Conservation (phyloP, 2,888 invertebrate species). For the Athrips mouffetella region DNA sequence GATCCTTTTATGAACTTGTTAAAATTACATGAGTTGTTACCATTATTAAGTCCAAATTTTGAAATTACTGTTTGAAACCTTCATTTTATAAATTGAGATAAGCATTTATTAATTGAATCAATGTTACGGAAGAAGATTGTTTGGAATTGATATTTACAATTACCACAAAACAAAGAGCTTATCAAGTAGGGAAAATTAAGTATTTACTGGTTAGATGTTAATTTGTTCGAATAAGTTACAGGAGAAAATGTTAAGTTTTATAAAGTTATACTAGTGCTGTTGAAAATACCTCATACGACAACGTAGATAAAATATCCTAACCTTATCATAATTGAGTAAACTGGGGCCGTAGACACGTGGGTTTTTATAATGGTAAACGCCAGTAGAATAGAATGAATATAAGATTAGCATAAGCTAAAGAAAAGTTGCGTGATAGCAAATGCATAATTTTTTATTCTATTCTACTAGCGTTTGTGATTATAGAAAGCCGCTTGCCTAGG, state of each 20-base stretch:
- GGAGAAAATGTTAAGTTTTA: conserved; percentile 44
- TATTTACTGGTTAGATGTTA: conserved; percentile 37
- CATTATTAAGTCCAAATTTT: neutral
- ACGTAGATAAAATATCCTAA: conserved; percentile 51
- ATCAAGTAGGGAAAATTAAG: conserved; percentile 62
- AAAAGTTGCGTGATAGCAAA: too few relatives aligned
- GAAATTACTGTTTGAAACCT: neutral
- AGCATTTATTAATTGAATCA: neutral
- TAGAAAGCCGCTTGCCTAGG: too few relatives aligned
- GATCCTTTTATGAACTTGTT: conserved; percentile 12
- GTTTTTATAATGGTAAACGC: too few relatives aligned
- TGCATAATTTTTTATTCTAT: too few relatives aligned
- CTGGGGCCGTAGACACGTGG: too few relatives aligned
- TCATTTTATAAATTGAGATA: neutral
- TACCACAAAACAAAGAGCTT: conserved; percentile 56
- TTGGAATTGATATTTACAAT: conserved; percentile 17
- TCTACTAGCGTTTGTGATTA: too few relatives aligned
- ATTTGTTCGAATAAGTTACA: conserved; percentile 43
- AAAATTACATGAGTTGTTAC: conserved; percentile 21
- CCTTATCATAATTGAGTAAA: conserved; percentile 36
- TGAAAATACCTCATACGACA: conserved; percentile 60
- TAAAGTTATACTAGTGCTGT: conserved; percentile 52
- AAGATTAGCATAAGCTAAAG: too few relatives aligned
- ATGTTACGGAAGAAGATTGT: neutral
- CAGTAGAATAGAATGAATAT: too few relatives aligned